phyloP scores from a whole-genome alignment of 1,140 invertebrate genomes.

The Caenorhabditis latens region DNA sequence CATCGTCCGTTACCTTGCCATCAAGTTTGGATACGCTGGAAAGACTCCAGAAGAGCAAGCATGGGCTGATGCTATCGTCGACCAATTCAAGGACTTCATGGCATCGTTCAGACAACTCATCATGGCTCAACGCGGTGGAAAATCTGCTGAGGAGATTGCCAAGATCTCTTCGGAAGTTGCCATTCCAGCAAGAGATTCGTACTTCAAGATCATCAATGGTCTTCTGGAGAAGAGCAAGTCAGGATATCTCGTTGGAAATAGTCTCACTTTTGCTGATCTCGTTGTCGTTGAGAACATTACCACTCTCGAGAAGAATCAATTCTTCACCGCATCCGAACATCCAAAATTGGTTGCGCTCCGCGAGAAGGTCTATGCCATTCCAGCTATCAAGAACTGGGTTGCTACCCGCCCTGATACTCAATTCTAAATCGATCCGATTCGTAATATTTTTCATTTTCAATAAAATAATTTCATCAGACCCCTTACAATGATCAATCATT shows the following conservation, averaged over 20 bases:
- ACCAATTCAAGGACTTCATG: slow-evolving; percentile 59
- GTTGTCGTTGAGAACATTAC: slow-evolving; percentile 53
- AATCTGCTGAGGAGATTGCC: slow-evolving; percentile 17
- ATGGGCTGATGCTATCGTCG: slow-evolving; percentile 52
- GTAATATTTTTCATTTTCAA: neutral
- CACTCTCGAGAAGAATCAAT: slow-evolving; percentile 30
- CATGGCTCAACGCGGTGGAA: neutral
- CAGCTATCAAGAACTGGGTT: slow-evolving; percentile 27
- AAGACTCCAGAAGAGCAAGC: slow-evolving; percentile 56
- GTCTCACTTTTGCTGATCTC: slow-evolving; percentile 56
- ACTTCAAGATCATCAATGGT: slow-evolving; percentile 32
- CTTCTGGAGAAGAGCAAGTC: slow-evolving; percentile 57
- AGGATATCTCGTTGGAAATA: slow-evolving; percentile 50
- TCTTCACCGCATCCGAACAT: slow-evolving; percentile 17
- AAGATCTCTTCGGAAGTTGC: neutral
- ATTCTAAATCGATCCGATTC: slow-evolving; percentile 4
- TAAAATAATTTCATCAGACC: neutral
- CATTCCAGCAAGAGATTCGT: slow-evolving; percentile 50
- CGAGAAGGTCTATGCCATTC: slow-evolving; percentile 23
- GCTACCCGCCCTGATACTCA: slow-evolving; percentile 31
- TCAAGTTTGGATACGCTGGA: slow-evolving; percentile 47
- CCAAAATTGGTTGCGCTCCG: slow-evolving; percentile 19
- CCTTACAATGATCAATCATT: neutral
- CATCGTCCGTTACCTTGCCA: slow-evolving; percentile 49
- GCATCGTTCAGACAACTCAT: slow-evolving; percentile 8